Evolutionary conservation across 2,797 vertebrate genomes (phyloP).

Genomic region (Salmo trutta): DNA sequence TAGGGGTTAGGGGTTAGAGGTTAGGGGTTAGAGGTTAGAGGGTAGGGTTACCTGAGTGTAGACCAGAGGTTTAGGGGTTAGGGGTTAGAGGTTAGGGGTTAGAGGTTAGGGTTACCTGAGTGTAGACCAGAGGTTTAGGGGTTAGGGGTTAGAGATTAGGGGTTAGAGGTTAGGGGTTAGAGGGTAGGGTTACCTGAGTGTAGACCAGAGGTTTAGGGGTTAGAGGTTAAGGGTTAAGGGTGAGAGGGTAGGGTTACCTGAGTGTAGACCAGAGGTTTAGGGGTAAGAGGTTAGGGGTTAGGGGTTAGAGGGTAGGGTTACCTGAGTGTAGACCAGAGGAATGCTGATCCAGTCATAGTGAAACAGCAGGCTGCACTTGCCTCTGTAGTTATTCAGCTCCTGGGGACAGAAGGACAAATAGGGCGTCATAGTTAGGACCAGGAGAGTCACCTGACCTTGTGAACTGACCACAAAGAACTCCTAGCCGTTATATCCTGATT

Average conservation of each 20-base stretch:
- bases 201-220: neutral
- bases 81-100: no score
- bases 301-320: constrained; percentile 25
- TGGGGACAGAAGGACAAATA: constrained; percentile 45
- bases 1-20: no score
- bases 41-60: no score
- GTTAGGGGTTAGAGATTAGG: neutral
- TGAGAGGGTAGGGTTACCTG: neutral
- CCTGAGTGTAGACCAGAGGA: constrained; percentile 88
- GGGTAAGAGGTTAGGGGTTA: neutral
- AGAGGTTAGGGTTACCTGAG: no score
- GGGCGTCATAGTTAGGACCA: neutral
- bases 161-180: neutral
- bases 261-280: neutral
- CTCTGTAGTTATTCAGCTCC: constrained; percentile 89
- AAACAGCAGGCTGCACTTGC: constrained; percentile 87
- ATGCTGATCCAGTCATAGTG: constrained; percentile 95
- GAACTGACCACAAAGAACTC: no score
- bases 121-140: neutral
- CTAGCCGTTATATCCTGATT: neutral
- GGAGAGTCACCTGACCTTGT: no score
- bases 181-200: neutral
- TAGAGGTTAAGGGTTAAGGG: neutral
- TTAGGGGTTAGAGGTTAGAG: neutral
- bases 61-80: neutral